phyloP scores from a whole-genome alignment of 2,888 invertebrate genomes.

The Agrochola lychnidis region DNA sequence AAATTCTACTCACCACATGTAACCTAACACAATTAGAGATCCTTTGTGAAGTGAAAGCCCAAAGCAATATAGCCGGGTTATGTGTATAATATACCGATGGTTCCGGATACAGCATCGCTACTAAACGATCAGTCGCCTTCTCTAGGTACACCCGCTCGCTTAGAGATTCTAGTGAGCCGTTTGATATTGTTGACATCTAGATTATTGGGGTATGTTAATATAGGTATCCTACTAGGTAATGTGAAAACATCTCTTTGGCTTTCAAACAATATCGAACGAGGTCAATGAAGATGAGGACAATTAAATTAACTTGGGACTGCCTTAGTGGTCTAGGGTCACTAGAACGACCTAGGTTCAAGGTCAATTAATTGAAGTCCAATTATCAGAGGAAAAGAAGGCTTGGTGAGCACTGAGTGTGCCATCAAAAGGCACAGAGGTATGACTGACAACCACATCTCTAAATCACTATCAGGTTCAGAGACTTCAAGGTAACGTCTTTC shows the following conservation, averaged over 20 bases:
- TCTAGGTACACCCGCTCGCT: slow-evolving; percentile 83
- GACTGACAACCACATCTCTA: not conserved
- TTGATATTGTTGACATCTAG: slow-evolving; percentile 86
- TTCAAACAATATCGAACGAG: not conserved
- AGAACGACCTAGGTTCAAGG: not conserved
- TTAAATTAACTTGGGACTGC: not conserved
- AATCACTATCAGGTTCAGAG: not conserved
- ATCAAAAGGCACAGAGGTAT: not conserved
- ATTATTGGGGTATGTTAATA: not conserved
- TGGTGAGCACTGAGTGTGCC: too few species aligned
- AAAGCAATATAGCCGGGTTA: slow-evolving; percentile 84
- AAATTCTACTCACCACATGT: slow-evolving; percentile 80
- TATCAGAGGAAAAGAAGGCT: not conserved
- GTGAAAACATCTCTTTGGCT: not conserved
- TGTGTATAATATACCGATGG: slow-evolving; percentile 83
- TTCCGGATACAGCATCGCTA: slow-evolving; percentile 79
- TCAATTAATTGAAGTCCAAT: not conserved
- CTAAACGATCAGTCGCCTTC: slow-evolving; percentile 82
- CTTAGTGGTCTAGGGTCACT: not conserved
- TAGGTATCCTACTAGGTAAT: not conserved
- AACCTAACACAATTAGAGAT: slow-evolving; percentile 77
- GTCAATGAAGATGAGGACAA: not conserved
- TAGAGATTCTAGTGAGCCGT: slow-evolving; percentile 78
- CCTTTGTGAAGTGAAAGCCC: slow-evolving; percentile 84
- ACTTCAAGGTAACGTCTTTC: not conserved